These are phyloP conservation scores for Pterostichus niger DNA, from an alignment of 2,888 invertebrate genomes.

Conservation along the genomic window DNA sequence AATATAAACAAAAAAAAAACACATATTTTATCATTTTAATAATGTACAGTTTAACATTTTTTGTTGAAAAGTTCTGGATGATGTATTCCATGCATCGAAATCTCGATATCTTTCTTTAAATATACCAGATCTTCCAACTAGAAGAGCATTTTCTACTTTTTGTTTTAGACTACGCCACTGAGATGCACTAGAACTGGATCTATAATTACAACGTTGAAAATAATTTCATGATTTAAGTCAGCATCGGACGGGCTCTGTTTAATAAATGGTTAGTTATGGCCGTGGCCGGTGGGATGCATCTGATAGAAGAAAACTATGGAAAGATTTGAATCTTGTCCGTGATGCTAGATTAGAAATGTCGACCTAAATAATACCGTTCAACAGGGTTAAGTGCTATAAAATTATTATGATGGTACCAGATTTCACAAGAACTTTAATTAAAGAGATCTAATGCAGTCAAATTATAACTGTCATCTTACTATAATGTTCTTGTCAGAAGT, in stretches of 20 bases:
- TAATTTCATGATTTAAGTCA: slow-evolving; percentile 30
- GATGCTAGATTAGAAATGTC: slow-evolving; percentile 45
- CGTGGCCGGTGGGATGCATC: slow-evolving; percentile 13
- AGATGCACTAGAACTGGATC: slow-evolving; percentile 10
- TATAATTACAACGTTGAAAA: slow-evolving; percentile 36
- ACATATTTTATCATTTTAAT: too few relatives aligned
- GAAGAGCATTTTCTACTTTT: not conserved
- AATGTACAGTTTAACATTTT: too few relatives aligned
- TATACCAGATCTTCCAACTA: too few relatives aligned
- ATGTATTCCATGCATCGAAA: too few relatives aligned
- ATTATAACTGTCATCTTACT: slow-evolving; percentile 16
- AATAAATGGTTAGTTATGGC: slow-evolving; percentile 43
- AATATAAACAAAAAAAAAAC: too few relatives aligned
- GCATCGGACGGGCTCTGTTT: slow-evolving; percentile 17
- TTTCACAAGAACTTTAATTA: slow-evolving; percentile 9
- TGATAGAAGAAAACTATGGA: slow-evolving; percentile 27
- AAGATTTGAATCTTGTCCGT: slow-evolving; percentile 28
- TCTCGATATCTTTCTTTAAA: too few relatives aligned
- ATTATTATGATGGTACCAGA: slow-evolving; percentile 31
- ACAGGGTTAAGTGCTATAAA: slow-evolving; percentile 23
- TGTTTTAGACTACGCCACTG: not conserved
- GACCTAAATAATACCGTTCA: slow-evolving; percentile 43
- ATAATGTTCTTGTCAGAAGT: not conserved
- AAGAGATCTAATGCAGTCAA: slow-evolving; percentile 20
- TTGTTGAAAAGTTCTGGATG: too few relatives aligned